phyloP scores from a whole-genome alignment of 1,140 invertebrate genomes.

The Cherax quadricarinatus region DNA sequence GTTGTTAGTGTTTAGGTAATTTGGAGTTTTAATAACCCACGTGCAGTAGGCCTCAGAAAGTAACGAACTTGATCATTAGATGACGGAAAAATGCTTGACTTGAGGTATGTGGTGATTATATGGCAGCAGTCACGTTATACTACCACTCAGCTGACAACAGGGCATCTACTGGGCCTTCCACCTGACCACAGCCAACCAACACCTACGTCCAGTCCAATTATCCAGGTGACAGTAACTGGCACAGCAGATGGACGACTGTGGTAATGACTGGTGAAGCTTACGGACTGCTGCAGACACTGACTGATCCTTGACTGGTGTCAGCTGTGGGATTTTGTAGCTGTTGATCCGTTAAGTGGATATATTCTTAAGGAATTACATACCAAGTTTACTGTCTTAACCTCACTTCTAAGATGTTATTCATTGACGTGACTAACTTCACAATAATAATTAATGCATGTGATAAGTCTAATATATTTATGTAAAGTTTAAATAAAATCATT shows the following conservation, averaged over 20 bases:
- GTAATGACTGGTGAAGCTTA: background rate
- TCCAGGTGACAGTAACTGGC: background rate
- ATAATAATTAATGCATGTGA: background rate
- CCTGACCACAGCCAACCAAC: background rate
- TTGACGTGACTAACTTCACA: background rate
- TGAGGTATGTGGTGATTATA: too few relatives aligned
- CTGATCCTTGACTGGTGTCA: background rate
- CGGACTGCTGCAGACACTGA: background rate
- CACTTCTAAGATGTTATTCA: background rate
- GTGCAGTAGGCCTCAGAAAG: too few relatives aligned
- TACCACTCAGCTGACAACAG: background rate
- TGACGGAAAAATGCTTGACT: too few relatives aligned
- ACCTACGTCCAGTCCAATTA: background rate
- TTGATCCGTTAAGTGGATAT: background rate
- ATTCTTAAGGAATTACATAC: background rate
- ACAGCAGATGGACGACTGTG: background rate
- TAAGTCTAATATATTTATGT: too few relatives aligned
- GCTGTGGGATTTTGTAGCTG: background rate
- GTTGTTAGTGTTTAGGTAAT: too few relatives aligned
- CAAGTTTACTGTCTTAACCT: too few relatives aligned
- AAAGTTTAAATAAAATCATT: too few relatives aligned
- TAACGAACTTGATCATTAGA: too few relatives aligned
- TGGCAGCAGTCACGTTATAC: background rate
- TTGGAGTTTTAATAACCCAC: too few relatives aligned
- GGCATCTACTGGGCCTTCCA: background rate